A percentile compares a stretch with the other conserved stretches of the same genome.
These are phyloP conservation scores for Strix uralensis DNA, from an alignment of 2,113 vertebrate species.

Conservation along the genomic window DNA sequence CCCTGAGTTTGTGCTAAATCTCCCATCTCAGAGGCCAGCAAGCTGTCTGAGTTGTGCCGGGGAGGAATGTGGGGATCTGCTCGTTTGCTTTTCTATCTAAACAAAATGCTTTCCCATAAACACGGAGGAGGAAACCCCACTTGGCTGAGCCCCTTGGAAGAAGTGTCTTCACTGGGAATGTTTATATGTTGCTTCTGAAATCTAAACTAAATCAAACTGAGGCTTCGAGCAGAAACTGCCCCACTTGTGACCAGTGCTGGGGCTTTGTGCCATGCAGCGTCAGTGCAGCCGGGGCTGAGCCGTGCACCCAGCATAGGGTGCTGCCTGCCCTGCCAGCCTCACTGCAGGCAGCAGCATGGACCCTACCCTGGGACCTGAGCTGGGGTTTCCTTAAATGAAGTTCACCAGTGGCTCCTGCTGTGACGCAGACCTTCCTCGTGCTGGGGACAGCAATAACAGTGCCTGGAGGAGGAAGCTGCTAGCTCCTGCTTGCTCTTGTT, in stretches of 20 bases:
- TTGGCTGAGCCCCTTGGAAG: slow-evolving; percentile 32
- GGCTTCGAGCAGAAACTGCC: background rate
- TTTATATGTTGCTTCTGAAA: slow-evolving; percentile 33
- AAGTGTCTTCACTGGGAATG: slow-evolving; percentile 47
- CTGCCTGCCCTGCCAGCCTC: background rate
- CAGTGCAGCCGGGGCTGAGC: background rate
- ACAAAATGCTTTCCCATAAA: slow-evolving; percentile 68
- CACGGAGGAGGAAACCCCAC: slow-evolving; percentile 13
- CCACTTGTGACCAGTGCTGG: fast-evolving
- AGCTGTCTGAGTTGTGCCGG: background rate
- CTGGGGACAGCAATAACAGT: fast-evolving
- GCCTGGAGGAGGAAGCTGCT: background rate
- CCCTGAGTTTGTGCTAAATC: background rate
- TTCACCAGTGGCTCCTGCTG: background rate
- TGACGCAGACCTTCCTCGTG: background rate
- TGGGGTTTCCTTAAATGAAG: background rate
- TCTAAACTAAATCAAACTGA: background rate
- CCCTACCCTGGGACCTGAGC: background rate
- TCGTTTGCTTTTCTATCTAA: slow-evolving; percentile 10
- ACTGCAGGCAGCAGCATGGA: background rate
- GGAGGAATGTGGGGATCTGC: slow-evolving; percentile 18
- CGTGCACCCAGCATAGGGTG: background rate
- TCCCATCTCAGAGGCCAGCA: background rate
- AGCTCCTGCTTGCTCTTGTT: background rate
- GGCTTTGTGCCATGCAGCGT: background rate